Evolutionary conservation across 2,797 vertebrate species (phyloP).

Genomic region (Coranthus polyacanthus): DNA sequence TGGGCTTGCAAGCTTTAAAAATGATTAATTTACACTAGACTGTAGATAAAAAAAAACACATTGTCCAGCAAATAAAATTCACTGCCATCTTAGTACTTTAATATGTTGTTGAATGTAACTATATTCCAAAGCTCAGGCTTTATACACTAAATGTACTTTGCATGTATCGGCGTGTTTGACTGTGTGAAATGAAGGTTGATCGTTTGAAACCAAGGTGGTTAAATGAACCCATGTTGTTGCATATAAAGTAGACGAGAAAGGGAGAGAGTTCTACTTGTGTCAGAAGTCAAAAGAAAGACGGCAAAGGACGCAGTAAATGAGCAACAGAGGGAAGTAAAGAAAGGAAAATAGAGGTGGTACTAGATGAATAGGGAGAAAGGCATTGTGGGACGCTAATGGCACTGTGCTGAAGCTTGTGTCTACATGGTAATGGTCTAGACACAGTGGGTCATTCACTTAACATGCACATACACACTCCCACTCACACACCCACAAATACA

Average conservation of each 20-base stretch:
- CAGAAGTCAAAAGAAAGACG: slow-evolving; percentile 1
- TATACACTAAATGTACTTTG: too few species aligned
- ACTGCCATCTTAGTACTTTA: too few species aligned
- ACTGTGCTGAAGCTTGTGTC: slow-evolving; percentile 49
- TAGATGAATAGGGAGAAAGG: slow-evolving; percentile 24
- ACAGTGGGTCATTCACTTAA: slow-evolving; percentile 58
- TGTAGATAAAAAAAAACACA: too few species aligned
- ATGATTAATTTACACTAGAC: too few species aligned
- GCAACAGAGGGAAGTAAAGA: slow-evolving; percentile 8
- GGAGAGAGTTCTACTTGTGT: background rate
- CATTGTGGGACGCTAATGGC: slow-evolving; percentile 51
- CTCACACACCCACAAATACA: slow-evolving; percentile 47
- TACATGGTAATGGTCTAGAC: slow-evolving; percentile 35
- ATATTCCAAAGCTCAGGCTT: too few species aligned
- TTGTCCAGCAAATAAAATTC: too few species aligned
- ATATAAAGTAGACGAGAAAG: background rate
- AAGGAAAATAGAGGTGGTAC: background rate
- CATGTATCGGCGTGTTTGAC: too few species aligned
- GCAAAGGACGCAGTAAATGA: slow-evolving; percentile 14
- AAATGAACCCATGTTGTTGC: too few species aligned
- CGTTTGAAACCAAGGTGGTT: too few species aligned
- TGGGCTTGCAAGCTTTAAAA: too few species aligned
- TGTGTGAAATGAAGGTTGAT: too few species aligned
- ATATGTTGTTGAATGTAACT: too few species aligned
- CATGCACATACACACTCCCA: slow-evolving; percentile 15